phyloP scores from a whole-genome alignment of 2,888 invertebrate species.

The Chaitophorus viminalis region DNA sequence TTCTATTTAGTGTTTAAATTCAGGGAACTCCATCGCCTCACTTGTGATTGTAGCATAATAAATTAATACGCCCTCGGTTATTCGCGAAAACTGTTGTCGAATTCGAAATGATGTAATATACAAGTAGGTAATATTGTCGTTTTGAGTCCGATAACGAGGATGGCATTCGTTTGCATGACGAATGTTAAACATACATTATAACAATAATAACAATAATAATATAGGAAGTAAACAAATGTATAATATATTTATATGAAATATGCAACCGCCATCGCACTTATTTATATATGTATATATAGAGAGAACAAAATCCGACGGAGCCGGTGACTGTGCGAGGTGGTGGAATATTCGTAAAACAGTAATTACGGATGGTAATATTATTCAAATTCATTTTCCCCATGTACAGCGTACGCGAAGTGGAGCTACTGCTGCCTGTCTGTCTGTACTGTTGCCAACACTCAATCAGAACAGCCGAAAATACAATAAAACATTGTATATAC shows the following conservation, averaged over 20 bases:
- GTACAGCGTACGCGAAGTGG: background rate
- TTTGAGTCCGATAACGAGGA: background rate
- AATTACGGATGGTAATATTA: conserved; percentile 49
- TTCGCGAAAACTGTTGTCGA: background rate
- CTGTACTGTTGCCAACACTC: conserved; percentile 2
- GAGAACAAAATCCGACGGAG: too few species aligned
- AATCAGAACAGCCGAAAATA: conserved; percentile 7
- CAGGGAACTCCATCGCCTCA: too few species aligned
- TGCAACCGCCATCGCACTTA: background rate
- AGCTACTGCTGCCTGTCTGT: background rate
- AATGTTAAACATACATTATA: background rate
- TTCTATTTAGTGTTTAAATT: too few species aligned
- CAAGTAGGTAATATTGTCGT: background rate
- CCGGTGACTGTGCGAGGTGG: background rate
- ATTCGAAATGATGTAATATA: background rate
- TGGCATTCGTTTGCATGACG: background rate
- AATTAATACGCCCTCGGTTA: background rate
- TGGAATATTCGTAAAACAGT: conserved; percentile 2
- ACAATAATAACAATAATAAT: background rate
- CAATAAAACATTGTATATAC: background rate
- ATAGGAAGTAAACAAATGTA: background rate
- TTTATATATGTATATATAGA: background rate
- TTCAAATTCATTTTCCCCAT: conserved; percentile 42
- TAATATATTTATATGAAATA: background rate
- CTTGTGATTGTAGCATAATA: too few species aligned